Conservation (phyloP, 2,113 vertebrate species). For the Boulengeromyrus knoepffleri region DNA sequence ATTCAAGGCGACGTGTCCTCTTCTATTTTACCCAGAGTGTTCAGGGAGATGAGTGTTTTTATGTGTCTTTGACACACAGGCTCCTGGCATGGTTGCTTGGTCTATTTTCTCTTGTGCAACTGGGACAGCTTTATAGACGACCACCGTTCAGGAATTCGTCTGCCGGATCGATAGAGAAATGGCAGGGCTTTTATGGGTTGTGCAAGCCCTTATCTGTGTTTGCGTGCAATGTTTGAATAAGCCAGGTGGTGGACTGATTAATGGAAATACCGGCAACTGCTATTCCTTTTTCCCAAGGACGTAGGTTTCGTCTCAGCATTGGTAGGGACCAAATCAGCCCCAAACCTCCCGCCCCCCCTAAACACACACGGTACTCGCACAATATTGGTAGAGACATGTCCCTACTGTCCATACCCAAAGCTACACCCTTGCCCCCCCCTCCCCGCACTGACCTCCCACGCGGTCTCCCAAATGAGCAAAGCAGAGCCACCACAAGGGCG, state of each 20-base stretch:
- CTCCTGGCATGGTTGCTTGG: neutral
- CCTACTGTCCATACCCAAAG: neutral
- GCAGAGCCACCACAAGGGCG: constrained; percentile 40
- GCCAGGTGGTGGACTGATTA: constrained; percentile 39
- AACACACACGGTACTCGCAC: neutral
- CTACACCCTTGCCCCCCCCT: neutral
- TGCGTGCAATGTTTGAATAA: constrained; percentile 48
- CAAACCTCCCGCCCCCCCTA: neutral
- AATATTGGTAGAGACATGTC: neutral
- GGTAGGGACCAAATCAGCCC: neutral
- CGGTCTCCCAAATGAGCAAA: constrained; percentile 31
- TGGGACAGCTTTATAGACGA: constrained; percentile 34
- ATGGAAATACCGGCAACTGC: constrained; percentile 35
- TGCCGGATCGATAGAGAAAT: constrained; percentile 31
- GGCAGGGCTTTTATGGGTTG: constrained; percentile 36
- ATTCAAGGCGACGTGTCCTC: neutral
- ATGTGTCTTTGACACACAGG: neutral
- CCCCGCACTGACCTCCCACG: constrained; percentile 13
- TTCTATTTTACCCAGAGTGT: neutral
- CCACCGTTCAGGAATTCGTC: constrained; percentile 27
- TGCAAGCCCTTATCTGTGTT: constrained; percentile 43
- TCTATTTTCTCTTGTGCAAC: constrained; percentile 19
- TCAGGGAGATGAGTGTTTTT: neutral
- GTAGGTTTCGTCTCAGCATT: neutral
- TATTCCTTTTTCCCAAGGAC: constrained; percentile 23